Percentiles rank a stretch among this genome's conserved stretches.
Evolutionary conservation across 2,888 invertebrate species (phyloP).

Genomic region (Caenorhabditis sp.): DNA sequence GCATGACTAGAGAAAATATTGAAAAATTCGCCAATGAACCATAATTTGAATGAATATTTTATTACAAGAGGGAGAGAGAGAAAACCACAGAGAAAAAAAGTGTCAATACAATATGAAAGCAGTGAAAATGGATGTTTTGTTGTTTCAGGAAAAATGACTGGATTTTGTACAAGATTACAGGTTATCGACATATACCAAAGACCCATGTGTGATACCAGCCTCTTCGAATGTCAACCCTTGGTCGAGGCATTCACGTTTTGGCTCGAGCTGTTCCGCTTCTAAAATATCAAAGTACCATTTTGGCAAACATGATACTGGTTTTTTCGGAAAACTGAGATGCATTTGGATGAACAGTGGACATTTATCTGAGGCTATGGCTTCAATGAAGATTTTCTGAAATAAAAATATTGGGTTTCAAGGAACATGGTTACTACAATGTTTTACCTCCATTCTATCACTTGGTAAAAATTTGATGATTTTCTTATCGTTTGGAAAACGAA

Average conservation of each 20-base stretch:
- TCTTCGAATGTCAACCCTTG: conserved; percentile 17
- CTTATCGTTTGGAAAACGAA: conserved; percentile 27
- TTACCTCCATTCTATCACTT: conserved; percentile 15
- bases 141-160: background rate
- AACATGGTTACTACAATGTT: too few relatives aligned
- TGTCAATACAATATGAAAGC: background rate
- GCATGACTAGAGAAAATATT: conserved; percentile 52
- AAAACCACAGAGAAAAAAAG: background rate
- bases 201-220: conserved; percentile 27
- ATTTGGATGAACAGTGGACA: conserved; percentile 35
- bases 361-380: conserved; percentile 20
- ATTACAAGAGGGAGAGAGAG: background rate
- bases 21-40: conserved; percentile 41
- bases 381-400: conserved; percentile 19
- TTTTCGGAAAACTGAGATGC: conserved; percentile 35
- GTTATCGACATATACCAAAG: conserved; percentile 28
- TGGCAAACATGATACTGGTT: conserved; percentile 23
- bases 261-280: conserved; percentile 18
- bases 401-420: too few relatives aligned
- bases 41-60: background rate
- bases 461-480: conserved; percentile 29
- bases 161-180: background rate
- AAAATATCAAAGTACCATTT: conserved; percentile 35
- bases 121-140: background rate
- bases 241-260: conserved; percentile 26